Evolutionary conservation across 2,797 vertebrate species (phyloP).

Genomic region (Sphaeramia orbicularis): DNA sequence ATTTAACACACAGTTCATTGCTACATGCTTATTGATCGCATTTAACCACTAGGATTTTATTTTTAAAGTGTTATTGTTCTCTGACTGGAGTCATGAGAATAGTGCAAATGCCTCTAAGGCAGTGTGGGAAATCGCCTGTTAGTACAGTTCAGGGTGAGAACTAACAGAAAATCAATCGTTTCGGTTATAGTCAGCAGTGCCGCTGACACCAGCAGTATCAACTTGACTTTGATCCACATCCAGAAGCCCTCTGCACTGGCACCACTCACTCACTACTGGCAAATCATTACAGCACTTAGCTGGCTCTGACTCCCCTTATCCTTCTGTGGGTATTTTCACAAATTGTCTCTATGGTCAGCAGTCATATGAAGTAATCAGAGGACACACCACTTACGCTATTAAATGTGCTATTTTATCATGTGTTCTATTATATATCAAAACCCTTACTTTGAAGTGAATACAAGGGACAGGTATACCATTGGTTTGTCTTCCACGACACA

Average conservation of each 20-base stretch:
- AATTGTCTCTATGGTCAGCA: slow-evolving; percentile 26
- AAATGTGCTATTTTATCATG: slow-evolving; percentile 5
- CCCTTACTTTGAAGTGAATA: background rate
- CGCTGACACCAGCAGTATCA: slow-evolving; percentile 57
- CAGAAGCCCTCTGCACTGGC: slow-evolving; percentile 42
- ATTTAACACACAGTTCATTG: slow-evolving; percentile 2
- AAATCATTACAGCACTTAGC: slow-evolving; percentile 47
- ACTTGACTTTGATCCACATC: slow-evolving; percentile 71
- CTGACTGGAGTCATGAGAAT: slow-evolving; percentile 41
- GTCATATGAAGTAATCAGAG: slow-evolving; percentile 9
- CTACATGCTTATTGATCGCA: slow-evolving; percentile 6
- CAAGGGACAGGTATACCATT: background rate
- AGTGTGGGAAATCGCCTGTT: slow-evolving; percentile 63
- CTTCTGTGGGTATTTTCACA: slow-evolving; percentile 12
- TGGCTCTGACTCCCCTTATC: slow-evolving; percentile 24
- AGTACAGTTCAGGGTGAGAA: slow-evolving; percentile 56
- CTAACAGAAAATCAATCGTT: slow-evolving; percentile 74
- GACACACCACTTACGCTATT: slow-evolving; percentile 7
- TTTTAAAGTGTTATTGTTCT: slow-evolving; percentile 19
- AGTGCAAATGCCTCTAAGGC: slow-evolving; percentile 31
- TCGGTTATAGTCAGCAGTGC: slow-evolving; percentile 56
- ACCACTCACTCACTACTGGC: slow-evolving; percentile 37
- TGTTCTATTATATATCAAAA: slow-evolving; percentile 8
- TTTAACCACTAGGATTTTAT: slow-evolving; percentile 1
- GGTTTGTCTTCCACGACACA: too few relatives aligned